A percentile compares a stretch with the other conserved stretches of the same genome.
Conservation (phyloP, 2,797 vertebrate genomes). For the Passerculus sandwichensis region DNA sequence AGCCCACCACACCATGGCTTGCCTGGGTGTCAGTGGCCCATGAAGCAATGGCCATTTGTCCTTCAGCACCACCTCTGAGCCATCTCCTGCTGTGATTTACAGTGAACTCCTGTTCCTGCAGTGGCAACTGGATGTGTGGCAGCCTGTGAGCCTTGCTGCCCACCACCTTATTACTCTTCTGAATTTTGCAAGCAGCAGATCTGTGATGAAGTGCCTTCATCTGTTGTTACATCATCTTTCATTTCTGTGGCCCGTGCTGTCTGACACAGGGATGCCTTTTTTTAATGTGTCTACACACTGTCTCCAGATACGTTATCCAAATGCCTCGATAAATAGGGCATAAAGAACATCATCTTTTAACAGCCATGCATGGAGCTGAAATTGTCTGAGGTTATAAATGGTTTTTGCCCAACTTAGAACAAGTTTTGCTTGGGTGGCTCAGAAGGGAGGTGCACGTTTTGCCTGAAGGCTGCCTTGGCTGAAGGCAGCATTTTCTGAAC, state of each 20-base stretch:
- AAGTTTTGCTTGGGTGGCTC: not conserved
- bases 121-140: slow-evolving; percentile 40
- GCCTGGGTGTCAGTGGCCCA: not conserved
- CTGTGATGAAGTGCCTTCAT: slow-evolving; percentile 46
- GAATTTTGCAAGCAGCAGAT: not conserved
- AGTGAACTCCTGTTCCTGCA: rapidly evolving
- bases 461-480: not conserved
- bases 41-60: slow-evolving; percentile 62
- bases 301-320: not conserved
- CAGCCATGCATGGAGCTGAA: not conserved
- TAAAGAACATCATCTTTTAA: not conserved
- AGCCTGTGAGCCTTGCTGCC: slow-evolving; percentile 39
- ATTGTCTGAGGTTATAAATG: not conserved
- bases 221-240: slow-evolving; percentile 24
- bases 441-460: not conserved
- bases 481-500: not conserved
- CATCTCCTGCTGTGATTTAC: slow-evolving; percentile 19
- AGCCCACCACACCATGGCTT: not conserved
- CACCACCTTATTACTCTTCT: slow-evolving; percentile 37
- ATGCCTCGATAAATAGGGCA: not conserved
- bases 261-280: slow-evolving; percentile 39
- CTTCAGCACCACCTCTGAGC: slow-evolving; percentile 1
- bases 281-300: not conserved
- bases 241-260: not conserved
- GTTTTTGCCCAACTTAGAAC: not conserved